A percentile compares a stretch with the other conserved stretches of the same genome.
These are phyloP conservation scores for Escarpia spicata DNA, from an alignment of 2,888 invertebrate genomes.

Conservation along the genomic window DNA sequence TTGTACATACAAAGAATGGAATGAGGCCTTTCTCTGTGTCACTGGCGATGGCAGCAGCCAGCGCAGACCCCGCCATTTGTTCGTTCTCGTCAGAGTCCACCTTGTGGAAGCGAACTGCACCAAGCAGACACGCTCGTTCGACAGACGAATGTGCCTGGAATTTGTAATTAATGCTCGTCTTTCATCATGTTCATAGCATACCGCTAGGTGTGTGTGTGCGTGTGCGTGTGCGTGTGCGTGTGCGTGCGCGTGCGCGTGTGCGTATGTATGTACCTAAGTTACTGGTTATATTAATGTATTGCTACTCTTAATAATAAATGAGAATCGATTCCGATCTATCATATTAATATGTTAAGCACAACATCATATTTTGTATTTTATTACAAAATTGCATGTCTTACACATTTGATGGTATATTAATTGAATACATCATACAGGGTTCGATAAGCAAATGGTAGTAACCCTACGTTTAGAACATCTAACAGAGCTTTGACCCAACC, in stretches of 20 bases:
- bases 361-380: background rate
- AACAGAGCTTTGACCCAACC: too few relatives aligned
- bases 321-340: background rate
- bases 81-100: constrained; percentile 53
- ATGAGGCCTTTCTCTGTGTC: constrained; percentile 60
- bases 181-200: background rate
- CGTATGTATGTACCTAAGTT: too few relatives aligned
- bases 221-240: too few relatives aligned
- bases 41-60: constrained; percentile 52
- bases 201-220: background rate
- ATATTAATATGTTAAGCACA: background rate
- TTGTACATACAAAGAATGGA: constrained; percentile 61
- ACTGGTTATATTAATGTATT: too few relatives aligned
- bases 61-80: constrained; percentile 49
- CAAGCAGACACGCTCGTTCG: constrained; percentile 60
- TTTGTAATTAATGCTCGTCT: background rate
- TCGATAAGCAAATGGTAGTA: too few relatives aligned
- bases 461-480: too few relatives aligned
- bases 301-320: background rate
- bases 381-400: background rate
- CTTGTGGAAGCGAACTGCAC: constrained; percentile 53
- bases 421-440: background rate
- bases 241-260: too few relatives aligned
- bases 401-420: background rate
- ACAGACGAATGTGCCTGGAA: constrained; percentile 65